Percentiles rank a stretch among this genome's conserved stretches.
Evolutionary conservation across 1,140 invertebrate genomes (phyloP).

Genomic region (Heliothis subflexa): DNA sequence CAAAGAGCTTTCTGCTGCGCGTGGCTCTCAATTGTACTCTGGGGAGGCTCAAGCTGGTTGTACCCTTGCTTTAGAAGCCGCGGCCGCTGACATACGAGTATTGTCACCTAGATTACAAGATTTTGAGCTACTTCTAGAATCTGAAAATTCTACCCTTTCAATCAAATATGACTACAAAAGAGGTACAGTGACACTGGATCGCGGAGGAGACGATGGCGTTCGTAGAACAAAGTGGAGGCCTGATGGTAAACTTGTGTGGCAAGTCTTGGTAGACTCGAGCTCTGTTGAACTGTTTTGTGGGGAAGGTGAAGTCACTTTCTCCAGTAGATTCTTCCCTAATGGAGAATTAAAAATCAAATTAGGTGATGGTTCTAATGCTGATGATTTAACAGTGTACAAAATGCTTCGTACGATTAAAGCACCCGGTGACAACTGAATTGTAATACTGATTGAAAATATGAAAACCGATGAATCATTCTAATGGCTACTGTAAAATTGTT

Average conservation of each 20-base stretch:
- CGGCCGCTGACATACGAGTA: conserved; percentile 63
- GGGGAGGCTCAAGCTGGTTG: conserved; percentile 52
- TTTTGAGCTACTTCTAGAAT: conserved; percentile 62
- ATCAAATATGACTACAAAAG: conserved; percentile 62
- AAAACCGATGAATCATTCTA: too few relatives aligned
- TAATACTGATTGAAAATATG: too few relatives aligned
- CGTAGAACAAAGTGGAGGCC: conserved; percentile 69
- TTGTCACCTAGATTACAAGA: conserved; percentile 49
- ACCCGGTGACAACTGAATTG: not conserved
- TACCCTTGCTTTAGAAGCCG: conserved; percentile 57
- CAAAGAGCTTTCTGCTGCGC: conserved; percentile 52
- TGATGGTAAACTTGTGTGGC: conserved; percentile 56
- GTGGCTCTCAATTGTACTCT: conserved; percentile 48
- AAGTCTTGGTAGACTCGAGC: conserved; percentile 74
- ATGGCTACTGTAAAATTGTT: too few relatives aligned
- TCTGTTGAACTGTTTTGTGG: conserved; percentile 81
- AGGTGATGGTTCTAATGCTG: conserved; percentile 48
- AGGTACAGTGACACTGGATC: conserved; percentile 60
- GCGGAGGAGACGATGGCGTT: conserved; percentile 67
- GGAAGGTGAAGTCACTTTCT: conserved; percentile 74
- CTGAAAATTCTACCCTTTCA: conserved; percentile 53
- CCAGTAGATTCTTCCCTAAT: conserved; percentile 72
- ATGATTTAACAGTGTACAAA: conserved; percentile 56
- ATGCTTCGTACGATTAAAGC: conserved; percentile 59
- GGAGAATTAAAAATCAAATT: conserved; percentile 60